These are phyloP conservation scores for Aquatica leii DNA, from an alignment of 2,888 invertebrate species.

Conservation along the genomic window DNA sequence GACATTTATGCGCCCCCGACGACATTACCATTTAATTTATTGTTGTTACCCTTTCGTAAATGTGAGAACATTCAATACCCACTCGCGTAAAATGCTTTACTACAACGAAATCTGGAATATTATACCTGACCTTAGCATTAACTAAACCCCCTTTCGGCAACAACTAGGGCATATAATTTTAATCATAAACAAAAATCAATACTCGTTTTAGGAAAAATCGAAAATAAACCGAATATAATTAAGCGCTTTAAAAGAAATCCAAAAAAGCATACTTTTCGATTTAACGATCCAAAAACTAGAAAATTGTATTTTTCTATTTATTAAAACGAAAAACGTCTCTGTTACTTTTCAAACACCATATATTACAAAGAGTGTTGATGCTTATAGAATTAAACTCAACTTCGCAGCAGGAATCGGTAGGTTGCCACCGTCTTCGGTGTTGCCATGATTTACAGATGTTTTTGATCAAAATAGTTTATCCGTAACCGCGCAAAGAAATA, in stretches of 20 bases:
- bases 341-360: constrained; percentile 21
- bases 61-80: constrained; percentile 32
- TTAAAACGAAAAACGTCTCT: constrained; percentile 13
- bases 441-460: constrained; percentile 33
- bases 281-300: too few species aligned
- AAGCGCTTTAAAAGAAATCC: not conserved
- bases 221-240: not conserved
- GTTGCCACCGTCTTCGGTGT: constrained; percentile 27
- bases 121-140: constrained; percentile 28
- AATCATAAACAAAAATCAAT: constrained; percentile 3
- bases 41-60: constrained; percentile 35
- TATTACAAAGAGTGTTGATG: constrained; percentile 19
- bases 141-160: constrained; percentile 13
- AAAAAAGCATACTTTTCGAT: not conserved
- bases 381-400: constrained; percentile 16
- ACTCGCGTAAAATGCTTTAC: constrained; percentile 26
- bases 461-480: constrained; percentile 16
- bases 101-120: constrained; percentile 25
- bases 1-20: constrained; percentile 46
- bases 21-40: constrained; percentile 47
- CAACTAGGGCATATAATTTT: constrained; percentile 21
- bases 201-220: not conserved
- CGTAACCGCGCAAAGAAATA: not conserved
- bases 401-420: constrained; percentile 21
- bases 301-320: not conserved